These are phyloP conservation scores for Stichodactyla helianthus DNA, from an alignment of 64 coral and sea anemone genomes.

Conservation along the genomic window DNA sequence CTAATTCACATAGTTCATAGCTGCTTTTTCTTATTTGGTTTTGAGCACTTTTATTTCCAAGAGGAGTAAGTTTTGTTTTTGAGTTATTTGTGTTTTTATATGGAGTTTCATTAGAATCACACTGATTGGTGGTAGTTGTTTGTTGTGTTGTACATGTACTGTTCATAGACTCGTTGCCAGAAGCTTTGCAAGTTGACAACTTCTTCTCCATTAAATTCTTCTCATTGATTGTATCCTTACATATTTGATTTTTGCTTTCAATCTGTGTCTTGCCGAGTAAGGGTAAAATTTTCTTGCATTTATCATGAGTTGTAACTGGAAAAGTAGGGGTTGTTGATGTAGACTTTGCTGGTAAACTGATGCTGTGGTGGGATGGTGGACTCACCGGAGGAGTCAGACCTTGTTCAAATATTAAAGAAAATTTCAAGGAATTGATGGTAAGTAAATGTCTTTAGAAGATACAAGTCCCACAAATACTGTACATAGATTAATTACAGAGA, in stretches of 20 bases:
- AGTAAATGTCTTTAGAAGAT: too few species aligned
- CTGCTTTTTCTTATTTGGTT: background rate
- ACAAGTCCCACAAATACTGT: too few species aligned
- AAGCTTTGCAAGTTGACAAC: background rate
- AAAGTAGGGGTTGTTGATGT: background rate
- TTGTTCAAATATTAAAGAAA: background rate
- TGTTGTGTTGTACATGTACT: background rate
- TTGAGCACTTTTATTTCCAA: background rate
- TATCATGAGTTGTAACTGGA: background rate
- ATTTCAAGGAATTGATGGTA: too few species aligned
- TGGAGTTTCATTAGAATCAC: background rate
- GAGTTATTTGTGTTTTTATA: background rate
- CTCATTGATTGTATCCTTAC: background rate
- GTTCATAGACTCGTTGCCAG: background rate
- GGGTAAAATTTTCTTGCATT: background rate
- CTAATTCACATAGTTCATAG: background rate
- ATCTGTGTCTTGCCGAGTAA: background rate
- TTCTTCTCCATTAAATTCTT: background rate
- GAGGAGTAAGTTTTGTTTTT: background rate
- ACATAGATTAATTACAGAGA: too few species aligned
- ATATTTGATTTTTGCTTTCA: background rate
- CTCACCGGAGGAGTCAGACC: slow-evolving; percentile 29
- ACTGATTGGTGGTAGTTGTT: background rate
- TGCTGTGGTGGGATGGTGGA: slow-evolving; percentile 8
- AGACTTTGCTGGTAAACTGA: background rate